Conservation (phyloP, 1,140 invertebrate species). For the Andrena cerasifolii region DNA sequence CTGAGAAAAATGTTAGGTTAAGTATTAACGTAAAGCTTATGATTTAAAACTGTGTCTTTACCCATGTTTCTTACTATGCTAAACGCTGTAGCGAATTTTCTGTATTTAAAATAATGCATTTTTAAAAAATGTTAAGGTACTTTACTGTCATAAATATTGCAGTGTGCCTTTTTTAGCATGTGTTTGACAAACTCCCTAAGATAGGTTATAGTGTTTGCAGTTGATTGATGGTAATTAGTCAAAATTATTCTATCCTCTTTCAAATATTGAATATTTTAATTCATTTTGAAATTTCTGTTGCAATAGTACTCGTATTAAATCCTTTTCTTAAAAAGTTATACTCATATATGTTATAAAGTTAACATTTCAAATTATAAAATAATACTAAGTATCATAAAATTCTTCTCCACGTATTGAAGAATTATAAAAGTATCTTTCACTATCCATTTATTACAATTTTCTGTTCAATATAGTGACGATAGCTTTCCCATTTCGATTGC, state of each 20-base stretch:
- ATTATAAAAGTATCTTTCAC: neutral
- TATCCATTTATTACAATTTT: neutral
- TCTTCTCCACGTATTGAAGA: neutral
- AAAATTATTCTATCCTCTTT: neutral
- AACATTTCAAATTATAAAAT: neutral
- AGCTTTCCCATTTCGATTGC: neutral
- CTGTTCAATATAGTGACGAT: neutral
- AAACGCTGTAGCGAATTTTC: slow-evolving; percentile 24
- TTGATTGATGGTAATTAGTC: too few species aligned
- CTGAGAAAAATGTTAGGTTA: slow-evolving; percentile 13
- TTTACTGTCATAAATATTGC: slow-evolving; percentile 19
- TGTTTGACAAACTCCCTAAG: neutral
- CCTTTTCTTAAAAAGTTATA: neutral
- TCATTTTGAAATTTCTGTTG: neutral
- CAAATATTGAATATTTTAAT: neutral
- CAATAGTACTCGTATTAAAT: neutral
- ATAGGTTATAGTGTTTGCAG: too few species aligned
- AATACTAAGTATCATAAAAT: neutral
- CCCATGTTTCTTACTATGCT: slow-evolving; percentile 57
- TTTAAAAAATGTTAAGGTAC: neutral
- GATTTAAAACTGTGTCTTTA: slow-evolving; percentile 18
- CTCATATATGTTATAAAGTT: neutral
- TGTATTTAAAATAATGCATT: slow-evolving; percentile 48
- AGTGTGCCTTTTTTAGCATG: neutral
- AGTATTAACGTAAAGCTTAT: neutral